Base-by-base conservation (phyloP, 2,888 invertebrate species). In the Apamea anceps region DNA sequence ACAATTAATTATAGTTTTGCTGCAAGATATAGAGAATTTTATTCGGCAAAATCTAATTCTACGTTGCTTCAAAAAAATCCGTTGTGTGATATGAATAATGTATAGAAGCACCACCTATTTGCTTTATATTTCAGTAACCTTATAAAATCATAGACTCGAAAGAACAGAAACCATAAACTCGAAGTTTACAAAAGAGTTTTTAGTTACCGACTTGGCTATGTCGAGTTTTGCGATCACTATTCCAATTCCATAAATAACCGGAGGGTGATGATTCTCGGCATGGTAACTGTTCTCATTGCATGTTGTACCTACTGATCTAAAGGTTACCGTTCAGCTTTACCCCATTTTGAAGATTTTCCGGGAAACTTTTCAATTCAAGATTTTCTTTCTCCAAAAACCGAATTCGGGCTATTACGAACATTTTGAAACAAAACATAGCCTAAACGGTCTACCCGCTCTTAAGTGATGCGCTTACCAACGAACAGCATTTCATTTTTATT, bases 291-390 rank as follows among this genome's bases (percentile, higher is more conserved):
- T n/a, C 63, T 60, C 48, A 21, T 74, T 74, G 60, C 32, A 60
- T 73, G 18, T 48, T 73, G 57, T 74, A 45, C 13, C n/a, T n/a
- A 28, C 60, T 48, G 75, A 37, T 51, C n/a, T 77, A n/a, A 75
- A 51, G 51, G 28, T 63, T 28, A 63, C 37, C n/a, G 62, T 15
- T 62, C 1, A n/a, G 4, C 13, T n/a, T 57, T 60, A 28, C 13
- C 60, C 2, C 6, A 28, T 28, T 28, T 12, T n/a, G 60, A 60
- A 13, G n/a, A 60, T 13, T 6, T 60, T 60, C n/a, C 5, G 15
- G 13, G 13, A 60, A 60, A n/a, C n/a, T 60, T 32, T 32, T 32
- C 32, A 32, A n/a, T 13, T 60, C n/a, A n/a, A 60, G 60, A 13
- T 60, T 5, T 13, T 13, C 60, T n/a, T n/a, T 28, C 13, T 12